Evolutionary conservation across 2,888 invertebrate species (phyloP).

Genomic region (Sthenelais limicola): DNA sequence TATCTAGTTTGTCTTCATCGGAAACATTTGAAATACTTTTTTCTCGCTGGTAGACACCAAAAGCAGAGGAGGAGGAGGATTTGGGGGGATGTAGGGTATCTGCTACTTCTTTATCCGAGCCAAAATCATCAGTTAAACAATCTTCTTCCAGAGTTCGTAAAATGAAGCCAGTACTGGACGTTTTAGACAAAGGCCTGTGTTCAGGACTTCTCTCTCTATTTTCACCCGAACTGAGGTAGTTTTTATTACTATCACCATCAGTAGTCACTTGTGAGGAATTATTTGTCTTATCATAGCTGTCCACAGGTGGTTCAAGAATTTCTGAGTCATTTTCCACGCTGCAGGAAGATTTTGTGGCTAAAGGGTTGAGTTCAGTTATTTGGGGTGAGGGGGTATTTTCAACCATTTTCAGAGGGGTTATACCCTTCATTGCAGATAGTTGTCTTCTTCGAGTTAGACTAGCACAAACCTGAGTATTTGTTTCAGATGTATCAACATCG

Average conservation of each 20-base stretch:
- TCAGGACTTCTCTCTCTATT: neutral
- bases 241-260: neutral
- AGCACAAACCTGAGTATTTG: no score
- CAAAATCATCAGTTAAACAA: no score
- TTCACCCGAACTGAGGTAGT: neutral
- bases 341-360: neutral
- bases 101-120: constrained; percentile 2
- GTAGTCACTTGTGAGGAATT: neutral
- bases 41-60: no score
- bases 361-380: neutral
- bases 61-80: no score
- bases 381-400: neutral
- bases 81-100: no score
- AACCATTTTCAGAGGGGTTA: neutral
- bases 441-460: neutral
- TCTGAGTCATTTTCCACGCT: neutral
- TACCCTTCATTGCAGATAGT: constrained; percentile 6
- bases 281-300: neutral
- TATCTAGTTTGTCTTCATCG: no score
- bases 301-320: neutral
- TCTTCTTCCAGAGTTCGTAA: constrained; percentile 5
- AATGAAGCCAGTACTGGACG: constrained; percentile 14
- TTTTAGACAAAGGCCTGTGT: constrained; percentile 1
- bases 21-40: no score
- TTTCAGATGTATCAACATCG: no score